Percentiles rank a stretch among this genome's conserved stretches.
Conservation (phyloP, 2,113 vertebrate species). For the Microtus montanus region DNA sequence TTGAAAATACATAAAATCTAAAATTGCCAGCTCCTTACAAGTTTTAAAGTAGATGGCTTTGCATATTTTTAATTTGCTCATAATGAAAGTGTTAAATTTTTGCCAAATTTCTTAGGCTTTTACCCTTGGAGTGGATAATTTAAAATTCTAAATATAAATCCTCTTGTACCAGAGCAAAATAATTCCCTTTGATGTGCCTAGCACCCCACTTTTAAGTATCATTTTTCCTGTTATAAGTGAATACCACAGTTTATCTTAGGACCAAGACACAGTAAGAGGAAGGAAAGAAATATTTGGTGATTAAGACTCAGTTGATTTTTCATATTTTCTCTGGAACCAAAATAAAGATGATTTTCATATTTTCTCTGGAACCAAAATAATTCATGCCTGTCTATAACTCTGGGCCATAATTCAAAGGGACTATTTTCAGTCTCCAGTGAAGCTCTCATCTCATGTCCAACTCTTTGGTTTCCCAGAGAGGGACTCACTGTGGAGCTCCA, state of each 20-base stretch:
- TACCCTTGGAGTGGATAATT: not conserved
- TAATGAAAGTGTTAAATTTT: constrained; percentile 15
- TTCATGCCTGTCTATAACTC: not conserved
- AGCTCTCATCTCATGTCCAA: constrained; percentile 15
- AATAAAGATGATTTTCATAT: constrained; percentile 7
- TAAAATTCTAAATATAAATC: constrained; percentile 58
- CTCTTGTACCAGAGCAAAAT: constrained; percentile 39
- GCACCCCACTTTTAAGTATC: not conserved
- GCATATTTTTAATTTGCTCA: constrained; percentile 18
- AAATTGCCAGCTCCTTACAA: constrained; percentile 47
- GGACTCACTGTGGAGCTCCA: not conserved
- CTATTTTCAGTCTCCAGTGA: constrained; percentile 33
- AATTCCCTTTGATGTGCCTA: constrained; percentile 27
- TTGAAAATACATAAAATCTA: not conserved
- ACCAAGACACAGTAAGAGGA: not conserved
- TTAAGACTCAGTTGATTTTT: constrained; percentile 31
- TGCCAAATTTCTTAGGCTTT: constrained; percentile 45
- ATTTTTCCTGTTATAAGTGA: not conserved
- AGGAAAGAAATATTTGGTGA: constrained; percentile 22
- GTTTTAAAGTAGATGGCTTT: not conserved
- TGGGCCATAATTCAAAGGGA: constrained; percentile 30
- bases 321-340: not conserved
- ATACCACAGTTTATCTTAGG: not conserved
- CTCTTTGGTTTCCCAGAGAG: not conserved
- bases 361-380: constrained; percentile 44